These are phyloP conservation scores for Drosophila kohkoa DNA, from an alignment of 1,140 invertebrate genomes.

Conservation along the genomic window DNA sequence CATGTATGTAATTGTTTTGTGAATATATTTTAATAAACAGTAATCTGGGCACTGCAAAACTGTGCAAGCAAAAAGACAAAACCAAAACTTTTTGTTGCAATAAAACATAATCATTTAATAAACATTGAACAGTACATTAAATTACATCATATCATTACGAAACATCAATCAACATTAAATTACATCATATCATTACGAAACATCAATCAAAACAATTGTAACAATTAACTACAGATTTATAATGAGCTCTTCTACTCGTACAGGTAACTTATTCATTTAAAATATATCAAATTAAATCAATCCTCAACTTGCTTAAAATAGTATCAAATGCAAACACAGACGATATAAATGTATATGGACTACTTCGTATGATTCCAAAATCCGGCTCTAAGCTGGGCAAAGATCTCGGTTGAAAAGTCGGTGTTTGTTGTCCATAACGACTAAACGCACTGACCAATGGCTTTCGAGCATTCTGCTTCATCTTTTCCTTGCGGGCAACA, in stretches of 20 bases:
- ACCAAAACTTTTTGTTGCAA: not conserved
- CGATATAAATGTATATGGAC: conserved; percentile 79
- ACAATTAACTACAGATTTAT: conserved; percentile 32
- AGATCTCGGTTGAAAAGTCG: conserved; percentile 52
- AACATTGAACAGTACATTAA: conserved; percentile 17
- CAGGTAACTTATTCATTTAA: not conserved
- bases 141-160: conserved; percentile 36
- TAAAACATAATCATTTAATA: conserved; percentile 6
- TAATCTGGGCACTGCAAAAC: conserved; percentile 53
- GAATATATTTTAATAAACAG: conserved; percentile 74
- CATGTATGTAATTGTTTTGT: conserved; percentile 70
- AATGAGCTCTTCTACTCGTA: not conserved
- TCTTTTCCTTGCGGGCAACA: conserved; percentile 82
- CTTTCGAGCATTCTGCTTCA: conserved; percentile 81
- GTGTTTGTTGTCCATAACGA: conserved; percentile 45
- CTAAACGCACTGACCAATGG: conserved; percentile 8
- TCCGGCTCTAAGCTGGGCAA: conserved; percentile 78
- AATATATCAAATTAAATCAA: conserved; percentile 60
- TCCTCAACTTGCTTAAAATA: conserved; percentile 69
- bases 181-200: conserved; percentile 43
- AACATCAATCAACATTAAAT: conserved; percentile 37
- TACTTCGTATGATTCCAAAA: conserved; percentile 75
- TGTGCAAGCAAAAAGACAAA: conserved; percentile 50
- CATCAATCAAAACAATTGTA: conserved; percentile 42
- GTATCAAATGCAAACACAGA: conserved; percentile 84